Evolutionary conservation across 2,113 vertebrate species (phyloP).

Genomic region (Tragelaphus scriptus): DNA sequence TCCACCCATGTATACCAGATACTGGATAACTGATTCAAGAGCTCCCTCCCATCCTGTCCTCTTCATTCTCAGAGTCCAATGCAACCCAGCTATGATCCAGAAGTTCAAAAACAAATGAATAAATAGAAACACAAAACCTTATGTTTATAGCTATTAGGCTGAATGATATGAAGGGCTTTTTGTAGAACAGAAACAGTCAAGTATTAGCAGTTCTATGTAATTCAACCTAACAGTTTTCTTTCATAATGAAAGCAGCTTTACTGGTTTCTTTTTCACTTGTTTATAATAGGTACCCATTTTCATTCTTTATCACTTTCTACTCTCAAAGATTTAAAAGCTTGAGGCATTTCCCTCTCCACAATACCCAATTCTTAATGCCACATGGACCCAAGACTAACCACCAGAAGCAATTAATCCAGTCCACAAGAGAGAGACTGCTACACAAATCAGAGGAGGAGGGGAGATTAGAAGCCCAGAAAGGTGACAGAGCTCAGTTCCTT

Average conservation of each 20-base stretch:
- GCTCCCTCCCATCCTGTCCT: neutral
- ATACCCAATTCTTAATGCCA: neutral
- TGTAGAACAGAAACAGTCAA: neutral
- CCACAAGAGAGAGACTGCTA: neutral
- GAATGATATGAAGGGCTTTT: neutral
- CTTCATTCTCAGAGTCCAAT: neutral
- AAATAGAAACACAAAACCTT: neutral
- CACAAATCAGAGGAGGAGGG: neutral
- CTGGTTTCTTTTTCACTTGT: neutral
- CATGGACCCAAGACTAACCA: neutral
- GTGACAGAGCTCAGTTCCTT: neutral
- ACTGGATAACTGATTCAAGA: neutral
- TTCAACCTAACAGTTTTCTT: neutral
- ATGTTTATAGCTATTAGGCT: neutral
- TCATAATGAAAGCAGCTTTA: neutral
- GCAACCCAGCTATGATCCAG: neutral
- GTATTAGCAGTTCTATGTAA: neutral
- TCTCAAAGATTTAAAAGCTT: neutral
- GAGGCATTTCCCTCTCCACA: neutral
- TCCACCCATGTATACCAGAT: neutral
- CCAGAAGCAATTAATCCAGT: neutral
- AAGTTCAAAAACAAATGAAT: neutral
- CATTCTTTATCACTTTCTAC: constrained; percentile 1
- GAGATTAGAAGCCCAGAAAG: neutral
- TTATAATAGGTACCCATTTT: neutral